Evolutionary conservation across 2,113 vertebrate genomes (phyloP).

Genomic region (Clarias batrachus): DNA sequence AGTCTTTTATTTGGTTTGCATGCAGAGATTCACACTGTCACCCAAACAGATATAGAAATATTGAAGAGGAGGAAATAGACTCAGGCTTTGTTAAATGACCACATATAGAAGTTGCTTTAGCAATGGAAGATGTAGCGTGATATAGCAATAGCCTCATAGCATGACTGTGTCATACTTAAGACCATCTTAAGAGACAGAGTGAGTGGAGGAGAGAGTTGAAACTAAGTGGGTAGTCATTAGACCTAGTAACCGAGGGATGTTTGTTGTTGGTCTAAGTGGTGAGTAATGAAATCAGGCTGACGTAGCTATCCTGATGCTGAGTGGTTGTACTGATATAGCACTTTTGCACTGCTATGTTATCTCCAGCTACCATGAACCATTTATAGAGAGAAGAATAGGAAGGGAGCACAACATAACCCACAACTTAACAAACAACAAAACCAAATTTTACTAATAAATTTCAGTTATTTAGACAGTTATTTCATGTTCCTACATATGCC

Average conservation of each 20-base stretch:
- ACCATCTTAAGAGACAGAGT: conserved; percentile 16
- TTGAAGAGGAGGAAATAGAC: not conserved
- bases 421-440: not conserved
- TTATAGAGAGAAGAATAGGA: not conserved
- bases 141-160: conserved; percentile 32
- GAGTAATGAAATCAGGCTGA: conserved; percentile 51
- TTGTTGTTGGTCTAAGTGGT: conserved; percentile 49
- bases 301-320: conserved; percentile 38
- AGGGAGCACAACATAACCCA: not conserved
- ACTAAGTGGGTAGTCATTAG: conserved; percentile 26
- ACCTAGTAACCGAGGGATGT: conserved; percentile 27
- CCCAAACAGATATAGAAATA: not conserved
- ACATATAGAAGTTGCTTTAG: conserved; percentile 20
- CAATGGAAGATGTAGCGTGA: conserved; percentile 1
- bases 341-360: conserved; percentile 29
- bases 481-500: not conserved
- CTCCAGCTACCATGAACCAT: not conserved
- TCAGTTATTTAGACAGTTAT: not conserved
- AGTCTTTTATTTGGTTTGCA: not conserved
- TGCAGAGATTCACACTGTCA: not conserved
- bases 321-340: conserved; percentile 32
- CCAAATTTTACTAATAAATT: not conserved
- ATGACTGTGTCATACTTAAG: not conserved
- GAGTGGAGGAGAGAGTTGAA: conserved; percentile 8
- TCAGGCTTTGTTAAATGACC: conserved; percentile 20